Percentiles rank a stretch among this genome's conserved stretches.
Conservation (phyloP, 1,140 invertebrate species). For the Drosophila equinoxialis region DNA sequence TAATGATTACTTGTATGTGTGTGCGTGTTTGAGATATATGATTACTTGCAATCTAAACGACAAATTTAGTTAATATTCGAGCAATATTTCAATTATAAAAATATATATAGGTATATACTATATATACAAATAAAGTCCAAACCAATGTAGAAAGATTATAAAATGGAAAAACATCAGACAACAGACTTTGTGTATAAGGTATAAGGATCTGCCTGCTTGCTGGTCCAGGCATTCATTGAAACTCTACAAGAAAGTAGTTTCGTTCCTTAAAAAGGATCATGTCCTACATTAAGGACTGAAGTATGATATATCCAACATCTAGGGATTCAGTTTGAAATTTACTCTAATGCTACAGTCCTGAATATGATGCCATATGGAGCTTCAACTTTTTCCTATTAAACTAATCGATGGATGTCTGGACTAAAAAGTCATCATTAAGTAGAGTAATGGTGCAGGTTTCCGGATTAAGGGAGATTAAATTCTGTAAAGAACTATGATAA, state of each 20-base stretch:
- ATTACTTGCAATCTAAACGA: conserved; percentile 61
- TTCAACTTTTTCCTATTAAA: too few relatives aligned
- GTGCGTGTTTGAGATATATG: conserved; percentile 48
- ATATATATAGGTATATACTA: conserved; percentile 31
- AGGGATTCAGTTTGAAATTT: too few relatives aligned
- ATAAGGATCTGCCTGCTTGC: not conserved
- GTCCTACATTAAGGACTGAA: too few relatives aligned
- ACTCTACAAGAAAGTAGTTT: not conserved
- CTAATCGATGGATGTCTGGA: too few relatives aligned
- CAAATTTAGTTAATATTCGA: conserved; percentile 56
- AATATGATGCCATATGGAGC: too few relatives aligned
- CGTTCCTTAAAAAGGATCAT: too few relatives aligned
- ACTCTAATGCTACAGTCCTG: too few relatives aligned
- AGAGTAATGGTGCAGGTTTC: too few relatives aligned
- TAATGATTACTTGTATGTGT: conserved; percentile 45
- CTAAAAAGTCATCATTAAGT: too few relatives aligned
- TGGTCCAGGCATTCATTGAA: not conserved
- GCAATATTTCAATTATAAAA: conserved; percentile 75
- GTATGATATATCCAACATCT: too few relatives aligned
- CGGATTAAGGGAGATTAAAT: too few relatives aligned
- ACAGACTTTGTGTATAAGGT: conserved; percentile 7
- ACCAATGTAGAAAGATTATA: conserved; percentile 70
- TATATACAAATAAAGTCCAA: conserved; percentile 68
- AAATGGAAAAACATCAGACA: conserved; percentile 20
- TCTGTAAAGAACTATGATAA: not conserved